Percentiles rank a stretch among this genome's conserved stretches.
Conservation (phyloP, 1,140 invertebrate genomes). For the Anastrepha ludens region DNA sequence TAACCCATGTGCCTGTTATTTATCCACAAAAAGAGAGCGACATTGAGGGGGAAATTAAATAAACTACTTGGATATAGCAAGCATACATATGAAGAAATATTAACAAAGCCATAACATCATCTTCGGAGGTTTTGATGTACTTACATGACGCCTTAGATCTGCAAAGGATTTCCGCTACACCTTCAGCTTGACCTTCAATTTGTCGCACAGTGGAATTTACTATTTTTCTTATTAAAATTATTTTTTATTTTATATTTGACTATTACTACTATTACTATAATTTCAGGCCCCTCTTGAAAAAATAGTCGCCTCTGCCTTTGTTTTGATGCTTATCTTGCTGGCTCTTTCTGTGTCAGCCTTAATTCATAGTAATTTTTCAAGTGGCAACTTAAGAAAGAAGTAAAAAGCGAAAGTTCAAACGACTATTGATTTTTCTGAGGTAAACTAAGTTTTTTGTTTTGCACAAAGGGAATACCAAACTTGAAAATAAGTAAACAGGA, state of each 20-base stretch:
- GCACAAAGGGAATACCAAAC: background rate
- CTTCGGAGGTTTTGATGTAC: no score
- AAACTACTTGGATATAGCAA: no score
- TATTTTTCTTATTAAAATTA: no score
- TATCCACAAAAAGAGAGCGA: no score
- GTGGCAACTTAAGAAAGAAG: conserved; percentile 32
- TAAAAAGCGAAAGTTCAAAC: conserved; percentile 39
- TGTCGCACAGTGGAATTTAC: background rate
- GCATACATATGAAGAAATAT: no score
- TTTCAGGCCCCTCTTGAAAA: background rate
- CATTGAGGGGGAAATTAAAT: no score
- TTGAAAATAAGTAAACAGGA: background rate
- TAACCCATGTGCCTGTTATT: no score
- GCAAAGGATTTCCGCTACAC: background rate
- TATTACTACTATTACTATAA: no score
- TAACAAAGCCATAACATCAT: no score
- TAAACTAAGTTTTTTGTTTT: background rate
- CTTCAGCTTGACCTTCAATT: background rate
- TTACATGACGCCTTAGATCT: no score
- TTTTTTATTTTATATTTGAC: background rate
- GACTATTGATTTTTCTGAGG: background rate
- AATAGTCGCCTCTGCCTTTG: background rate
- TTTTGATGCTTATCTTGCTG: background rate
- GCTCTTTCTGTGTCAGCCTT: conserved; percentile 32
- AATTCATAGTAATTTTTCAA: conserved; percentile 30